Conservation (phyloP, 23 tunicate species). For the Styela clava region DNA sequence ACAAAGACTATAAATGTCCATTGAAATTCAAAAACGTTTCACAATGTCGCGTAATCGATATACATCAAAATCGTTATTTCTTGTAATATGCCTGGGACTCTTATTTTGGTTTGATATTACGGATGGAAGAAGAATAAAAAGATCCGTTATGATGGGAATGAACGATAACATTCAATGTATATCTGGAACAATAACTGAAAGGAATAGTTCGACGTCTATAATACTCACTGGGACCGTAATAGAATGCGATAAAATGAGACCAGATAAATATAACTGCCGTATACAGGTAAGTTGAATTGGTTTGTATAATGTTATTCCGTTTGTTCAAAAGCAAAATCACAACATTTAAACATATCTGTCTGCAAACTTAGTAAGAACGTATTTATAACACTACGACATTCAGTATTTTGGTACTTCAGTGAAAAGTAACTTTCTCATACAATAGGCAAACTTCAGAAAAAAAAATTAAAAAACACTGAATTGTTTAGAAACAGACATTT, state of each 20-base stretch:
- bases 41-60: not conserved
- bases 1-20: too few relatives aligned
- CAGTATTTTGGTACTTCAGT: too few relatives aligned
- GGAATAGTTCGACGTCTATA: conserved; percentile 38
- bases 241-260: conserved; percentile 35
- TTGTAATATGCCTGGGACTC: not conserved
- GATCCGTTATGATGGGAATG: not conserved
- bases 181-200: conserved; percentile 44
- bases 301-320: too few relatives aligned
- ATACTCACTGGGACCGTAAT: conserved; percentile 74
- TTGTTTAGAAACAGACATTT: too few relatives aligned
- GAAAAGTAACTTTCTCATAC: too few relatives aligned
- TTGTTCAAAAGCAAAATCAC: too few relatives aligned
- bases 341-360: too few relatives aligned
- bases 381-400: too few relatives aligned
- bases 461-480: too few relatives aligned
- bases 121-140: not conserved
- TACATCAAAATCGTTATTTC: not conserved
- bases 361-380: too few relatives aligned
- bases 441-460: too few relatives aligned
- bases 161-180: conserved; percentile 26
- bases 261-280: conserved; percentile 55
- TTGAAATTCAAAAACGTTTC: not conserved
- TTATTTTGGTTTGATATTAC: not conserved
- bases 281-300: conserved; percentile 42